These are phyloP conservation scores for Hartigia nigra DNA, from an alignment of 2,888 invertebrate species.

Conservation along the genomic window DNA sequence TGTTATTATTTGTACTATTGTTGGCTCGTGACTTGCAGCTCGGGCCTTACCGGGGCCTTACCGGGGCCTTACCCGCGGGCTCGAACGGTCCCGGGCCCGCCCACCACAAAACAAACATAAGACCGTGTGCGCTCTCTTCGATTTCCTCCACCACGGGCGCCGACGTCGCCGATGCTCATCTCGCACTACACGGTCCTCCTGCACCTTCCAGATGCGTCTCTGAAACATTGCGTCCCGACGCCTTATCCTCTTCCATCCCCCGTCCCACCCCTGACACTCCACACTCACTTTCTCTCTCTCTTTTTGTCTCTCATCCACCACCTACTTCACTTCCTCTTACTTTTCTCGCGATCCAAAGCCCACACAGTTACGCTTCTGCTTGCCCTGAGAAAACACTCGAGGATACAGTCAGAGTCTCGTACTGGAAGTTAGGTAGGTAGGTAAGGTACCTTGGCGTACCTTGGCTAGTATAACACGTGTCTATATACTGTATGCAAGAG, in stretches of 20 bases:
- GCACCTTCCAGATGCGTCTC: constrained; percentile 6
- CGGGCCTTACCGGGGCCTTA: constrained; percentile 37
- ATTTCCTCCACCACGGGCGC: constrained; percentile 11
- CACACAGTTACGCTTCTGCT: background rate
- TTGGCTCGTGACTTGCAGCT: constrained; percentile 64
- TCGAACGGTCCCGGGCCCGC: constrained; percentile 41
- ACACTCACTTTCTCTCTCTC: background rate
- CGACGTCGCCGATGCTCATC: background rate
- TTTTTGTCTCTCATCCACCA: constrained; percentile 5
- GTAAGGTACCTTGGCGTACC: background rate
- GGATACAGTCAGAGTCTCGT: background rate
- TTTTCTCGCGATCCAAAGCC: constrained; percentile 4
- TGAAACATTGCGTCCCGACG: background rate
- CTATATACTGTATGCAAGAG: background rate
- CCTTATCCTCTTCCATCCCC: background rate
- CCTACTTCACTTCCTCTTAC: constrained; percentile 6
- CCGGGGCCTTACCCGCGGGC: constrained; percentile 22
- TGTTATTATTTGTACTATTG: constrained; percentile 66
- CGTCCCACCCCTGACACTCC: background rate
- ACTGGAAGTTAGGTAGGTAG: background rate
- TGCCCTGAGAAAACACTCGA: constrained; percentile 7
- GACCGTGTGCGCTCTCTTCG: constrained; percentile 14
- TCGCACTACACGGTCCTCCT: background rate
- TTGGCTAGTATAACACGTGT: background rate
- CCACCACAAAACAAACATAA: constrained; percentile 59